Percentiles rank a stretch among this genome's conserved stretches.
These are phyloP conservation scores for Drosophila demipolita DNA, from an alignment of 2,888 invertebrate genomes.

Conservation along the genomic window DNA sequence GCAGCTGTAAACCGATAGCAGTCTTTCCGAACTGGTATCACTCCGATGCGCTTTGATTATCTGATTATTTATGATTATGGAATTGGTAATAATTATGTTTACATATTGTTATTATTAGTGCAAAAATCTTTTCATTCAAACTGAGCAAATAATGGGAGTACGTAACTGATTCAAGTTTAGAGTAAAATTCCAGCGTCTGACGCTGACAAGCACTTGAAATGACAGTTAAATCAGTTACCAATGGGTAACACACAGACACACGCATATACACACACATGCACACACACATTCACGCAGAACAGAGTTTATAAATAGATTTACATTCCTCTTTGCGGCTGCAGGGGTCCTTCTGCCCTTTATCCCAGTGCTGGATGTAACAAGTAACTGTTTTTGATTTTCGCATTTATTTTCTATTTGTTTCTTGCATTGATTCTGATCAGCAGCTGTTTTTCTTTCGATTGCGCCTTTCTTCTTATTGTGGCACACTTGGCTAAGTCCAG, in stretches of 20 bases:
- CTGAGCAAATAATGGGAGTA: slow-evolving; percentile 8
- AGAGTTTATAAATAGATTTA: slow-evolving; percentile 20
- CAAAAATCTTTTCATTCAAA: slow-evolving; percentile 6
- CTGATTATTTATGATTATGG: slow-evolving; percentile 8
- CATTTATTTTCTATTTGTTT: slow-evolving; percentile 13
- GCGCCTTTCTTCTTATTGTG: not conserved
- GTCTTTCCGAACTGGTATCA: not conserved
- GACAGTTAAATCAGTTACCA: slow-evolving; percentile 21
- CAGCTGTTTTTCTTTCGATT: slow-evolving; percentile 5
- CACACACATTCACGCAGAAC: not conserved
- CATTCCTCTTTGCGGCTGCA: slow-evolving; percentile 8
- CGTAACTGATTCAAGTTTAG: slow-evolving; percentile 26
- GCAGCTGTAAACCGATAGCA: not conserved
- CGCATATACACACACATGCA: not conserved
- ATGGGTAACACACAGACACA: not conserved
- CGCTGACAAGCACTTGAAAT: slow-evolving; percentile 30
- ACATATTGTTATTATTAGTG: not conserved
- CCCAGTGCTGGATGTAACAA: not conserved
- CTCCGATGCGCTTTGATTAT: not conserved
- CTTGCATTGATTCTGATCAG: slow-evolving; percentile 22
- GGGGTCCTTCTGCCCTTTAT: slow-evolving; percentile 9
- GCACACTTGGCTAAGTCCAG: not conserved
- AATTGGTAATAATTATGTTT: slow-evolving; percentile 9
- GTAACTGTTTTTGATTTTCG: slow-evolving; percentile 27
- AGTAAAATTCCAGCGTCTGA: slow-evolving; percentile 15